Base-by-base conservation (phyloP, 2,113 vertebrate species). In the Megaceryle maxima region DNA sequence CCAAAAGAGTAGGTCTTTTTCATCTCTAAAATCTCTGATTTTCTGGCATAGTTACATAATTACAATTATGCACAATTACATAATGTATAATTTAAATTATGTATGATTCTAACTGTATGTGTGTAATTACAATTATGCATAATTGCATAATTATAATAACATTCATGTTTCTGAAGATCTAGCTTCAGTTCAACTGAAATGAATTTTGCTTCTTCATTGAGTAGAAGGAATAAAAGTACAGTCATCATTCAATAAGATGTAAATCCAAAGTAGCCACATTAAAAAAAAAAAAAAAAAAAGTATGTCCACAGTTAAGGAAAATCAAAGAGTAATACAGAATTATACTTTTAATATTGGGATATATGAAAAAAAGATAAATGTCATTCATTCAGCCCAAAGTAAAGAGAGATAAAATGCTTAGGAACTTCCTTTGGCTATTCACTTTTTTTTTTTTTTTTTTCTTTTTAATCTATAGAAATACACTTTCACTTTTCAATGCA, bases 41-140 rank as follows among this genome's bases (percentile, higher is more conserved):
- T 64, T 81, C 80, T 96, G 86, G 89, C 83, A 97, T 39, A 95
- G 96, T 88, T 96, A 56, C 68, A 80, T 94, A 96, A 97, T 97
- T 97, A 73, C 82, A 97, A 97, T 97, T 97, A 95, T 79, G 43
- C 80, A 77, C 90, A 97, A 97, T 97, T 97, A 87, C 59, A 90
- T 94, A 96, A 97, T 94, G 16, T 92, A 72, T 94, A 96, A 98
- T 97, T 97, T 92, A 97, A 97, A 97, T 97, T 96, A 94, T 93
- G 75, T 90, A 69, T 97, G 95, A 97, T 97, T 97, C 83, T 68
- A 91, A 90, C 62, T 83, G 75, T 77, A 82, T 74, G 94, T 97
- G 37, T 88, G 80, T 94, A 96, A 97, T 97, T 97, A 92, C 88
- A 97, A 95, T 97, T 97, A 95, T 84, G 59, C 72, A n/a, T 96